Percentiles rank a stretch among this genome's conserved stretches.
Evolutionary conservation across 2,113 vertebrate species (phyloP).

Genomic region (Craseonycteris thonglongyai): DNA sequence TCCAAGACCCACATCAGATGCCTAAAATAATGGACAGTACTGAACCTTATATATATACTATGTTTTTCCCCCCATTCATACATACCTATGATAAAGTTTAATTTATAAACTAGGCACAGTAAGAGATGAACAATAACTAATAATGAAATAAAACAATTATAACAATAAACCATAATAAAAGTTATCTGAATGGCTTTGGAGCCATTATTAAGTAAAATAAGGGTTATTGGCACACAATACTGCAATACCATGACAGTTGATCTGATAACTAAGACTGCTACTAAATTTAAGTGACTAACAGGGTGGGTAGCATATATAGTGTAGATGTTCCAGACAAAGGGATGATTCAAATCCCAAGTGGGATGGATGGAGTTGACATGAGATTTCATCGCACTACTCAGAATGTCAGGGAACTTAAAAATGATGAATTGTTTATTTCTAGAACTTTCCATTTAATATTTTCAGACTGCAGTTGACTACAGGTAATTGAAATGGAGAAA

Average conservation of each 20-base stretch:
- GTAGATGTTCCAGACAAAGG: not conserved
- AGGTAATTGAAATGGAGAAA: not conserved
- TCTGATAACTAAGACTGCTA: not conserved
- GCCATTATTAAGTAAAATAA: not conserved
- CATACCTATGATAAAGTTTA: not conserved
- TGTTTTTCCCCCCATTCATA: too few species aligned
- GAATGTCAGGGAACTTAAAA: not conserved
- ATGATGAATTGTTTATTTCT: not conserved
- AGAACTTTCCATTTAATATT: not conserved
- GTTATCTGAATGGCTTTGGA: not conserved
- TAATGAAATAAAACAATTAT: not conserved
- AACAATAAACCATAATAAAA: not conserved
- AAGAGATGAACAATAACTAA: not conserved
- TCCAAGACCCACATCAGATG: not conserved
- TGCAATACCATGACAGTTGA: not conserved
- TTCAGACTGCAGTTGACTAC: not conserved
- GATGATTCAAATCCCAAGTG: not conserved
- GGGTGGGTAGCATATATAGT: too few species aligned
- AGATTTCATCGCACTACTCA: not conserved
- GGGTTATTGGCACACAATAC: too few species aligned
- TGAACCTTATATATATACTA: too few species aligned
- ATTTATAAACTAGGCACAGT: not conserved
- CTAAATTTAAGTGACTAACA: not conserved
- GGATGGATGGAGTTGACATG: not conserved
- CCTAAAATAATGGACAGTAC: not conserved